These are phyloP conservation scores for Smutsia temminckii DNA, from an alignment of 2,797 vertebrate species.

Conservation along the genomic window DNA sequence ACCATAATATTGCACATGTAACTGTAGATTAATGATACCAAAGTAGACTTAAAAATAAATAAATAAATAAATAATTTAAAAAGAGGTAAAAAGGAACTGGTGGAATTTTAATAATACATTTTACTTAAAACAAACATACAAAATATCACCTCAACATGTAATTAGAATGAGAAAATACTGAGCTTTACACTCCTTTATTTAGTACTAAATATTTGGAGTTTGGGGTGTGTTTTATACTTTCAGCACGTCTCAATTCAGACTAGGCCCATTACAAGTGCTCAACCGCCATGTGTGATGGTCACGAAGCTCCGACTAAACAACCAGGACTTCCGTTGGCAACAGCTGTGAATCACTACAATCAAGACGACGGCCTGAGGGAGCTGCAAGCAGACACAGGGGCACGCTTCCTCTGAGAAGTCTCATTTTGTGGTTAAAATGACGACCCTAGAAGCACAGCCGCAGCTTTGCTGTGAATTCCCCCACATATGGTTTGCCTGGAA, in stretches of 20 bases:
- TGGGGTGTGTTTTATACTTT: background rate
- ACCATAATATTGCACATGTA: too few species aligned
- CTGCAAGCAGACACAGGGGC: background rate
- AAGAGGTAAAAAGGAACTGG: background rate
- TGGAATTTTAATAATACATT: background rate
- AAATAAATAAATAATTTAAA: too few species aligned
- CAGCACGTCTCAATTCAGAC: background rate
- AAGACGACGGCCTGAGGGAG: fast-evolving
- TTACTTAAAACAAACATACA: constrained; percentile 10
- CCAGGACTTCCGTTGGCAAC: fast-evolving
- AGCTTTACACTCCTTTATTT: background rate
- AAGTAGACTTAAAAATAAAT: too few species aligned
- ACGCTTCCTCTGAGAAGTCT: background rate
- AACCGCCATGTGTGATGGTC: background rate
- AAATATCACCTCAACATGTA: background rate
- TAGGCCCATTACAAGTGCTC: background rate
- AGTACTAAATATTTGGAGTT: background rate
- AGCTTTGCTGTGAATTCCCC: background rate
- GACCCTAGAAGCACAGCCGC: background rate
- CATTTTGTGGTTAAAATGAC: background rate
- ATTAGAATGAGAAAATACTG: background rate
- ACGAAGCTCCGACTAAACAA: background rate
- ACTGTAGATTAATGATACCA: too few species aligned
- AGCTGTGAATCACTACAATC: too few species aligned
- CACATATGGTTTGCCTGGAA: background rate